Conservation (phyloP, 2,113 vertebrate species). For the Sarotherodon lohbergeri region DNA sequence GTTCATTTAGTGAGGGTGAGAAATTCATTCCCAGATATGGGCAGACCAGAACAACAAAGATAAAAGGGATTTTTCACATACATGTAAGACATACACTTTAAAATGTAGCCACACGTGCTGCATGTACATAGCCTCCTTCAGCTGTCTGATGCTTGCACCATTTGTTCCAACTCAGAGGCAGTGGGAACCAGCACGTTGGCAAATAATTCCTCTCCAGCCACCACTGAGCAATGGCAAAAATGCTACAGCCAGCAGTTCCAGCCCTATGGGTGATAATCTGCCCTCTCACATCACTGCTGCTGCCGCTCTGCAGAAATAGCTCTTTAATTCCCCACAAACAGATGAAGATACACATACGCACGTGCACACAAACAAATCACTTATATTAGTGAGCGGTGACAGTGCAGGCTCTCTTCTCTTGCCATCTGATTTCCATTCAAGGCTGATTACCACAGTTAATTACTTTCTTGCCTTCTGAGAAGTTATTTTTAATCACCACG, state of each 20-base stretch:
- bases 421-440: neutral
- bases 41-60: neutral
- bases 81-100: neutral
- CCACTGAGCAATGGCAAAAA: slow-evolving; percentile 45
- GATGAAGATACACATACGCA: neutral
- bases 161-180: slow-evolving; percentile 38
- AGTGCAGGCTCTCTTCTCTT: neutral
- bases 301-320: slow-evolving; percentile 23
- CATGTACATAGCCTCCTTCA: slow-evolving; percentile 1
- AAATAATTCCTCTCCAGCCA: slow-evolving; percentile 30
- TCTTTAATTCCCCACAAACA: neutral
- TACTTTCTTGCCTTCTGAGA: neutral
- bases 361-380: neutral
- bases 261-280: slow-evolving; percentile 16
- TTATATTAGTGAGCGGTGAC: neutral
- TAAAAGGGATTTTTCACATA: neutral
- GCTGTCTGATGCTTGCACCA: slow-evolving; percentile 42
- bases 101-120: neutral
- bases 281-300: slow-evolving; percentile 6
- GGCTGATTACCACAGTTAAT: neutral
- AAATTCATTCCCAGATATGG: neutral
- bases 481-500: neutral
- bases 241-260: slow-evolving; percentile 34
- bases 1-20: neutral
- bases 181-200: slow-evolving; percentile 35